phyloP scores from a whole-genome alignment of 2,113 vertebrate genomes.

The Nerophis lumbriciformis region DNA sequence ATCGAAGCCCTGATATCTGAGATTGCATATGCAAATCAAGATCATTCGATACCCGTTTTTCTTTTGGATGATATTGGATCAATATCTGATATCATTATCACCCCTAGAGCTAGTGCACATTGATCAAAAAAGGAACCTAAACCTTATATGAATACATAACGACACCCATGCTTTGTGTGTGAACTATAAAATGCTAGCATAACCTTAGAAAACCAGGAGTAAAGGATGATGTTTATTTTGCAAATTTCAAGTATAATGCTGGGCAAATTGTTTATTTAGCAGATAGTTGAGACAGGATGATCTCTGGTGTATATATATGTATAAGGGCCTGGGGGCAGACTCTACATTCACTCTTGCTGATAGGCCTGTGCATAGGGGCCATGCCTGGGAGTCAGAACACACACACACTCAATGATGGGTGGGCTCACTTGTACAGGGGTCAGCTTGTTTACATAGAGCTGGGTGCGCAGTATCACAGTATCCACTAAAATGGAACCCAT shows the following conservation, averaged over 20 bases:
- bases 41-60: no score
- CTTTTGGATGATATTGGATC: no score
- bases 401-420: slow-evolving; percentile 21
- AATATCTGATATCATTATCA: no score
- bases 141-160: no score
- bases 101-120: no score
- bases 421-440: background rate
- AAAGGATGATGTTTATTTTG: background rate
- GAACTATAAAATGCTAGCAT: background rate
- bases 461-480: background rate
- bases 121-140: no score
- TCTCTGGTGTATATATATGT: slow-evolving; percentile 3
- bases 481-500: background rate
- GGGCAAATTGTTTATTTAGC: slow-evolving; percentile 14
- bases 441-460: background rate
- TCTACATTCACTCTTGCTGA: slow-evolving; percentile 33
- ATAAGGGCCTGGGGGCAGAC: slow-evolving; percentile 55
- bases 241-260: background rate
- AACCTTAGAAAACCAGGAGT: background rate
- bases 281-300: slow-evolving; percentile 28
- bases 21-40: no score
- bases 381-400: slow-evolving; percentile 10
- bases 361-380: slow-evolving; percentile 23
- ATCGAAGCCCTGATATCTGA: no score
- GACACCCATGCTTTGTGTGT: no score